Evolutionary conservation across 2,797 vertebrate genomes (phyloP), one percentile per base, ranked within the genome.

Genomic region (Coendou prehensilis): DNA sequence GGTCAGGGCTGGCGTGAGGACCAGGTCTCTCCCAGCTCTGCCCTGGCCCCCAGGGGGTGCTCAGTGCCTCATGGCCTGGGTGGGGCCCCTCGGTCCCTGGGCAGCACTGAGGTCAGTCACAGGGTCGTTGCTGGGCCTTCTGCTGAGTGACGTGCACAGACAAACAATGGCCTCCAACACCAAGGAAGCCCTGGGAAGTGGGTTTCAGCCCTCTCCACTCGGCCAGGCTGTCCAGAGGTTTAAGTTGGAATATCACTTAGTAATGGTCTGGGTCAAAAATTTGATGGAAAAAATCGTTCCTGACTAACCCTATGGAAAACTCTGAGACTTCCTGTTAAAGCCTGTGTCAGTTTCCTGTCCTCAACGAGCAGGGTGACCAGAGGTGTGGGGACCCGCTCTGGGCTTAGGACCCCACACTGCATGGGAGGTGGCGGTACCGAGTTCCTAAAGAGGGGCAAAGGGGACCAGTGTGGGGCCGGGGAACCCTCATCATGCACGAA

Each of bases 291-390:
- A 26, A 52, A 76, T 64, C 23, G 22, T 64, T 45, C 23, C 45
- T 83, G 22, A 92, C n/a, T 11, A 90, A 94, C 91, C 73, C 30
- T 57, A 63, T 11, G 71, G 63, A 50, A 81, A 89, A 82, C 26
- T 52, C 22, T 2, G 22, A 86, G 50, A 78, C 17, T 9, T 93
- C 33, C 9, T 89, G 87, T 67, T 37, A 80, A 50, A 30, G 50
- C 13, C 20, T 28, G 14, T 23, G 33, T 56, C 78, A 75, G 28
- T 71, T 95, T 85, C 61, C 18, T n/a, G 26, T 10, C 7, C 28
- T 80, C 15, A 0, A 18, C 3, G n/a, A 73, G 33, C 13, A 57
- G 50, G 64, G 15, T 22, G 8, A 41, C 75, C 41, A 79, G 47
- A 23, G 41, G 22, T 61, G 14, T 9, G 13, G 33, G 80, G 8